Evolutionary conservation across 2,888 invertebrate species (phyloP).

Genomic region (Biston stratarius): DNA sequence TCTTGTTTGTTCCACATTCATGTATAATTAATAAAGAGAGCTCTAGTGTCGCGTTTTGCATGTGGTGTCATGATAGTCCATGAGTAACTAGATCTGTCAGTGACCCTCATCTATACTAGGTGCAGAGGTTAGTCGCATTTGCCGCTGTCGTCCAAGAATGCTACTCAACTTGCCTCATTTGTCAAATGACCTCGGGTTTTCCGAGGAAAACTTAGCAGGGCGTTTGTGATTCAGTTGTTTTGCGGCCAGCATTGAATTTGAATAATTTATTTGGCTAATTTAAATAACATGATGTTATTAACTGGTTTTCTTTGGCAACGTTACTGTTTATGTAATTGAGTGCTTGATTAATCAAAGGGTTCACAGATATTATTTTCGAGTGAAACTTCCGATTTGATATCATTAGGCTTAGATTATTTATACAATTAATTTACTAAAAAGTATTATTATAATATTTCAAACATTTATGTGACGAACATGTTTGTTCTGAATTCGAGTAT

Average conservation of each 20-base stretch:
- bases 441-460: no score
- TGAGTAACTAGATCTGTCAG: conserved; percentile 9
- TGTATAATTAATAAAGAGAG: not conserved
- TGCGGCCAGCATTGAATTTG: conserved; percentile 25
- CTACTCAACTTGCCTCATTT: conserved; percentile 50
- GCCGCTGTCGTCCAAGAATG: conserved; percentile 37
- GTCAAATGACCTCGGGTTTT: conserved; percentile 42
- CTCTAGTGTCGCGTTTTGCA: not conserved
- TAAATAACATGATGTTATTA: conserved; percentile 30
- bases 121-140: conserved; percentile 35
- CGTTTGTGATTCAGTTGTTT: conserved; percentile 29
- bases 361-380: conserved; percentile 4
- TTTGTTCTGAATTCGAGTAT: no score
- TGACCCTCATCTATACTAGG: conserved; percentile 20
- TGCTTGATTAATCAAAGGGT: conserved; percentile 16
- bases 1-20: no score
- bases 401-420: not conserved
- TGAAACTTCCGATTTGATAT: conserved; percentile 12
- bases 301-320: conserved; percentile 22
- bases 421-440: not conserved
- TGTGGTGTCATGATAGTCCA: not conserved
- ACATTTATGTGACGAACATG: no score
- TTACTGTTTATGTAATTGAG: conserved; percentile 19
- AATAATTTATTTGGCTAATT: conserved; percentile 28
- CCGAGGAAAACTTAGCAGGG: conserved; percentile 38